These are phyloP conservation scores for Paramormyrops kingsleyae DNA, from an alignment of 2,113 vertebrate genomes.

Conservation along the genomic window DNA sequence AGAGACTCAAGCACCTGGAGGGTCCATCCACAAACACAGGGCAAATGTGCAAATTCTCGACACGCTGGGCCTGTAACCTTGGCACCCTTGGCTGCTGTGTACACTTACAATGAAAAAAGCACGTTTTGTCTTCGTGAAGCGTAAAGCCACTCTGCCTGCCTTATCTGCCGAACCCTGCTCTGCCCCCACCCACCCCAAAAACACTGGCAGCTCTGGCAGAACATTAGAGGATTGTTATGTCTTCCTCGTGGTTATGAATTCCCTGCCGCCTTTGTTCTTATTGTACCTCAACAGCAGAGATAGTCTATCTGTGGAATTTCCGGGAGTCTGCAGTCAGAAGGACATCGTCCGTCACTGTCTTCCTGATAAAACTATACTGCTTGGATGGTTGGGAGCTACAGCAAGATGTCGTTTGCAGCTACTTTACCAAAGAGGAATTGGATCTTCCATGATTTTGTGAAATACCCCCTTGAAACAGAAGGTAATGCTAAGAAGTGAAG, in stretches of 20 bases:
- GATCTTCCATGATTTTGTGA: background rate
- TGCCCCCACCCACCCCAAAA: background rate
- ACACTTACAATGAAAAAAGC: background rate
- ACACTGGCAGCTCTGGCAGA: background rate
- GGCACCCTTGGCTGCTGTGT: background rate
- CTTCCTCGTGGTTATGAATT: conserved; percentile 22
- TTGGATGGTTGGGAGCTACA: background rate
- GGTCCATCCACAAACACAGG: background rate
- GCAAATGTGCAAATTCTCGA: background rate
- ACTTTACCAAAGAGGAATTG: background rate
- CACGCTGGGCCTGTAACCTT: background rate
- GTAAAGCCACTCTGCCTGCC: background rate
- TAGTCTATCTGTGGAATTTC: conserved; percentile 45
- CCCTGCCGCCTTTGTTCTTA: conserved; percentile 18
- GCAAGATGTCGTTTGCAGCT: background rate
- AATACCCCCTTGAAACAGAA: background rate
- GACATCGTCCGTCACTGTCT: conserved; percentile 17
- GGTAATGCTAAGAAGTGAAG: background rate
- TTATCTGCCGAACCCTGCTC: background rate
- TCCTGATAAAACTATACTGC: background rate
- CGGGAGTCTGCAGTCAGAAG: conserved; percentile 32
- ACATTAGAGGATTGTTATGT: conserved; percentile 33
- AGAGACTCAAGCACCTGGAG: background rate
- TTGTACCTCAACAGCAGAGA: conserved; percentile 23
- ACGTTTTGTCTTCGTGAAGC: background rate